Base-by-base conservation (phyloP, 2,888 invertebrate genomes). In the Drosophila nr. medialis region DNA sequence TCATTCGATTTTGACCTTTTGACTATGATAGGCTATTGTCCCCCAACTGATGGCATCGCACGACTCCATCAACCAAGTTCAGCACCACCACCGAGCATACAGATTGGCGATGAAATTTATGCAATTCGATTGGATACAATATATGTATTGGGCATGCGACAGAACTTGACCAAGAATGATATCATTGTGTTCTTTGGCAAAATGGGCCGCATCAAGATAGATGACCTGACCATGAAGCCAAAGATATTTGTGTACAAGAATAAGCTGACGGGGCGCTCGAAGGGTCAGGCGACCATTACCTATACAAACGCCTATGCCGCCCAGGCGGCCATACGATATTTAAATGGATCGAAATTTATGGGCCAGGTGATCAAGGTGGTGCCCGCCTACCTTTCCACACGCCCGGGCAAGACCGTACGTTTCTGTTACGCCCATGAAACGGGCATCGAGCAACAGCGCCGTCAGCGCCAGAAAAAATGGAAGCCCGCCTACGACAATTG, bases 241-340 rank as follows among this genome's bases (percentile, higher is more conserved):
- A 88, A 76, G 65, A 90, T 86, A 29, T 86, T 90, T 40, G 90
- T 86, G 30, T 86, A 86, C 56, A 86, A 86, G 40, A 79, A 86
- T 21, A 86, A 77, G 74, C 38, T 70, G 48, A 85, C 90, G 6
- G 83, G 89, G 13, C 83, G 79, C 18, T 86, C 90, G 4, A 90
- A 79, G 40, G 86, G 86, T 8, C 78, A 88, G 64, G 90, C 89
- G 29, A 90, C 86, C 36, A 81, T 90, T 1, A 90, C 89, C 29
- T 86, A 77, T 36, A 74, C 64, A 0, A 76, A 58, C 21, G 66
- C 79, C 1, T 74, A 65, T 40, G 68, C 75, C n/a, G 86, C 86
- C 8, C 89, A 90, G 40, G 66, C 69, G 40, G 86, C 86, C 5
- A 81, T 86, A 1, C 55, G 58, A 7, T 70, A 67, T 36, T 54